Evolutionary conservation across 2,113 vertebrate species (phyloP).

Genomic region (Himantopus leucocephalus): DNA sequence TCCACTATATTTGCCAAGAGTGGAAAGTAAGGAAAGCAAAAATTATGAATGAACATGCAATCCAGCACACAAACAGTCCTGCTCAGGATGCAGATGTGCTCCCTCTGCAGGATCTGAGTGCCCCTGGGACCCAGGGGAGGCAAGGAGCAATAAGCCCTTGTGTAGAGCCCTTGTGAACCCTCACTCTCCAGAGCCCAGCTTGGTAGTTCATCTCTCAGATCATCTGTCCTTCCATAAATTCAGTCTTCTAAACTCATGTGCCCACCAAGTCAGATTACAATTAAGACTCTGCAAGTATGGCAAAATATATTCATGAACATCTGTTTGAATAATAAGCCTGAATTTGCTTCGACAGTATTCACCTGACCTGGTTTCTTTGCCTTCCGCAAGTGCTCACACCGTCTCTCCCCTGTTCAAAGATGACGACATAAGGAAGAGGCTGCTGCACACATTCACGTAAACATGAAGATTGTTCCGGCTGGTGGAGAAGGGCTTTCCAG

Average conservation of each 20-base stretch:
- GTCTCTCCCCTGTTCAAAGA: neutral
- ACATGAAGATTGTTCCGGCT: neutral
- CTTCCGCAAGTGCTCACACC: neutral
- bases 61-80: neutral
- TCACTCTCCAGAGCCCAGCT: neutral
- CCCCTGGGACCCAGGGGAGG: neutral
- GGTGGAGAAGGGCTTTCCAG: neutral
- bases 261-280: conserved; percentile 29
- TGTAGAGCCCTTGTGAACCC: neutral
- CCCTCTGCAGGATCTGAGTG: neutral
- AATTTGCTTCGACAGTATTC: neutral
- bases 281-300: conserved; percentile 17
- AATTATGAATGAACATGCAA: neutral
- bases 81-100: neutral
- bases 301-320: conserved; percentile 51
- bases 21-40: neutral
- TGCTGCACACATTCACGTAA: neutral
- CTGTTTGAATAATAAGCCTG: conserved; percentile 42
- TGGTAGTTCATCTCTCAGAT: neutral
- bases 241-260: neutral
- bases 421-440: neutral
- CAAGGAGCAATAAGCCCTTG: neutral
- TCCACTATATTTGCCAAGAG: neutral
- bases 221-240: neutral
- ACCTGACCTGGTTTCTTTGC: neutral